phyloP scores from a whole-genome alignment of 2,113 vertebrate species.

The Lampris incognitus region DNA sequence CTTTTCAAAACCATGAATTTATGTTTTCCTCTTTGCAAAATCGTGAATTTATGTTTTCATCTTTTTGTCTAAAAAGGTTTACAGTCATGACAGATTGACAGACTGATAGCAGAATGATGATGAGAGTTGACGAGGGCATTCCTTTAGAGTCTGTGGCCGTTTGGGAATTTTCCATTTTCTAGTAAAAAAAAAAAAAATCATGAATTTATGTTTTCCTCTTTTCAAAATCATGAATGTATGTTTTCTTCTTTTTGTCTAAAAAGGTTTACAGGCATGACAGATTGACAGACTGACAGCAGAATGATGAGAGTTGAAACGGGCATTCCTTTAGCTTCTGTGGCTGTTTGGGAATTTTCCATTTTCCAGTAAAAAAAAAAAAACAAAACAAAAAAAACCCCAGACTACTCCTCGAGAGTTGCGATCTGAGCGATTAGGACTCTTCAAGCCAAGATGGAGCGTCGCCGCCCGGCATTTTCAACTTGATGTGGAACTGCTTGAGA shows the following conservation, averaged over 20 bases:
- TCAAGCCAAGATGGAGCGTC: conserved; percentile 96
- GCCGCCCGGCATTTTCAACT: conserved; percentile 96
- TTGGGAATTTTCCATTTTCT: no score
- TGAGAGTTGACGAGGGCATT: no score
- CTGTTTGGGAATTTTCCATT: conserved; percentile 31
- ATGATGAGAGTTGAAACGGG: conserved; percentile 19
- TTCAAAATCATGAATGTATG: neutral
- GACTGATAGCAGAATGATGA: no score
- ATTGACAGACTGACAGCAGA: conserved; percentile 47
- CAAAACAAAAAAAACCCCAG: neutral
- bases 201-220: no score
- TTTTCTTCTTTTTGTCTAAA: conserved; percentile 24
- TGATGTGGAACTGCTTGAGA: conserved; percentile 98
- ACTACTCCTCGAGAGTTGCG: conserved; percentile 7
- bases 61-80: neutral
- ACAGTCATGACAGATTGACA: no score
- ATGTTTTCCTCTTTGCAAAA: no score
- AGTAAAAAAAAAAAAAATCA: no score
- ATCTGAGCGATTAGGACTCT: conserved; percentile 84
- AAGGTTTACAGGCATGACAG: conserved; percentile 52
- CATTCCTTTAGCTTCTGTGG: conserved; percentile 48
- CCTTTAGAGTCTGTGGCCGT: no score
- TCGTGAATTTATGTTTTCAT: neutral
- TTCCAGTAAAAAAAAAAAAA: conserved; percentile 25
- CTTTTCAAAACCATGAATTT: no score